Base-by-base conservation (phyloP, 2,797 vertebrate genomes). In the Atherinosoma microstoma region DNA sequence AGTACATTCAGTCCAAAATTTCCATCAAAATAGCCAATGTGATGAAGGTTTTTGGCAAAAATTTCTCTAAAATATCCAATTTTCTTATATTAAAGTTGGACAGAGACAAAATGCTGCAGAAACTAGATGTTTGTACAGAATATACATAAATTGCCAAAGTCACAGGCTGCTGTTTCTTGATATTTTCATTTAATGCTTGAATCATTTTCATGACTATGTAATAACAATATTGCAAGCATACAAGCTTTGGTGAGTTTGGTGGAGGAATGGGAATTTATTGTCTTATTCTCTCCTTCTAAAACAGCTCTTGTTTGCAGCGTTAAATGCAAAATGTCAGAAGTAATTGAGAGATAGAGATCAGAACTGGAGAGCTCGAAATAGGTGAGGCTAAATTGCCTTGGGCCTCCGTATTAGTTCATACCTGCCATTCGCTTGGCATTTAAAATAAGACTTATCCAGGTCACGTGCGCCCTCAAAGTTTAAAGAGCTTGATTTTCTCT, bases 301-400 rank as follows among this genome's bases (percentile, higher is more conserved):
- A 16, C 6, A 8, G 11, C 76, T 75, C 58, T 27, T n/a, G n/a
- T 64, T 53, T 35, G 73, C 72, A 27, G 60, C 73, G 42, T 76
- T 63, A 54, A 83, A 91, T 84, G 73, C 74, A 60, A 90, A 88
- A 84, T 86, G 80, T 87, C 83, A 86, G 68, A 69, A 62, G 73
- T 82, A 85, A 83, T 82, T 75, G 84, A 82, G 75, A 82, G 67
- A 65, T 66, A 47, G 57, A 72, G 76, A 80, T 84, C 64, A 73
- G 69, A 79, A 59, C 49, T 49, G 12, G 13, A 75, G 60, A 58
- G 64, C 51, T 58, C 47, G 64, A 75, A 82, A 78, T 57, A 74
- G 53, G n/a, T 9, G 38, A 78, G 61, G 76, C 58, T 73, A 78
- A 80, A 84, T 47, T 67, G 67, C 59, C 74, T 73, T 76, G 65